These are phyloP conservation scores for Dryobotodes eremita DNA, from an alignment of 2,888 invertebrate genomes.

Conservation along the genomic window DNA sequence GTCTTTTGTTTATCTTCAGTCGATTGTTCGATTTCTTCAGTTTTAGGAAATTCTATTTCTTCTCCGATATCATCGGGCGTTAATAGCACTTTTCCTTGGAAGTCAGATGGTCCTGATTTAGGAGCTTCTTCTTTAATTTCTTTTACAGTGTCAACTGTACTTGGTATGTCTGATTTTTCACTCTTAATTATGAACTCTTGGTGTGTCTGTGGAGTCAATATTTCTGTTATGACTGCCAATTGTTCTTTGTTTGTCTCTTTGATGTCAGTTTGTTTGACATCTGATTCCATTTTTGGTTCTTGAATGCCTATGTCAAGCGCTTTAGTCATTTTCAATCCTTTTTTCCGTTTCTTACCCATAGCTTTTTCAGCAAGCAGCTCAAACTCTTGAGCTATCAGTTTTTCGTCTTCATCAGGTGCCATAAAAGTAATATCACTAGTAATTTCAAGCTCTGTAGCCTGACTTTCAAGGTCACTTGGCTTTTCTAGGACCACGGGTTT, in stretches of 20 bases:
- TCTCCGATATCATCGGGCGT: constrained; percentile 54
- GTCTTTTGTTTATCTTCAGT: constrained; percentile 61
- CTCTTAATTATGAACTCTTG: constrained; percentile 41
- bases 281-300: constrained; percentile 47
- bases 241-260: constrained; percentile 41
- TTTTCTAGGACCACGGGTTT: constrained; percentile 6
- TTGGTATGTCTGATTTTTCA: constrained; percentile 36
- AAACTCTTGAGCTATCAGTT: constrained; percentile 49
- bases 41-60: constrained; percentile 41
- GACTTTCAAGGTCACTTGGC: not conserved
- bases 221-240: constrained; percentile 51
- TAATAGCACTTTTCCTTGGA: constrained; percentile 51
- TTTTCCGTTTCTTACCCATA: constrained; percentile 72
- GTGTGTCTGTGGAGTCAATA: constrained; percentile 41
- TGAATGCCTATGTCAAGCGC: constrained; percentile 39
- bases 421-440: constrained; percentile 18
- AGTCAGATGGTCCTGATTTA: not conserved
- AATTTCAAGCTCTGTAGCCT: not conserved
- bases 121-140: constrained; percentile 19
- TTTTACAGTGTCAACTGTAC: constrained; percentile 19
- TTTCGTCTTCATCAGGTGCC: constrained; percentile 45
- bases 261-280: constrained; percentile 32
- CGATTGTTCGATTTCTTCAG: constrained; percentile 39
- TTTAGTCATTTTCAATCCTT: constrained; percentile 67
- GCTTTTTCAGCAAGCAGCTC: constrained; percentile 60